phyloP scores from a whole-genome alignment of 2,888 invertebrate species.

The Scaptomyza reducta region DNA sequence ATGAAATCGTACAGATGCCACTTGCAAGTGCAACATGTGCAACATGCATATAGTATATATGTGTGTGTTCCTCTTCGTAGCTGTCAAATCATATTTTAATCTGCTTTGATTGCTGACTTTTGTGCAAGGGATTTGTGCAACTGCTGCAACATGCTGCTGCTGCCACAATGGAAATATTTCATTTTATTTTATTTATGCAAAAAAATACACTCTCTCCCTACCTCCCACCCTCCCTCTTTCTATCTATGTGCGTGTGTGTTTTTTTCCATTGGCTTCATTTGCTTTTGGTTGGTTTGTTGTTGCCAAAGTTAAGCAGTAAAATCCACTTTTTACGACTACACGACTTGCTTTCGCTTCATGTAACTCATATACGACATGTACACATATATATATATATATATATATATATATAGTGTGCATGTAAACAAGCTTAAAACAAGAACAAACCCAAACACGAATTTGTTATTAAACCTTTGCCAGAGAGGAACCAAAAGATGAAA shows the following conservation, averaged over 20 bases:
- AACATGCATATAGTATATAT: conserved; percentile 21
- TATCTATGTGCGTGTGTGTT: not conserved
- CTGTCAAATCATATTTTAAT: conserved; percentile 84
- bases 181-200: conserved; percentile 79
- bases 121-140: conserved; percentile 80
- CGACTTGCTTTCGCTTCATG: conserved; percentile 46
- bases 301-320: conserved; percentile 74
- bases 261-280: conserved; percentile 71
- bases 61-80: conserved; percentile 57
- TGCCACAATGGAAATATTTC: conserved; percentile 62
- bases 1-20: conserved; percentile 53
- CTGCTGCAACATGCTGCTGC: conserved; percentile 10
- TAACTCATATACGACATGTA: conserved; percentile 48
- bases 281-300: conserved; percentile 59
- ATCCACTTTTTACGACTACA: conserved; percentile 76
- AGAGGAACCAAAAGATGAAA: conserved; percentile 13
- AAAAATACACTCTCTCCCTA: conserved; percentile 7
- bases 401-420: conserved; percentile 27
- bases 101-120: conserved; percentile 83
- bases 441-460: conserved; percentile 48
- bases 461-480: conserved; percentile 60
- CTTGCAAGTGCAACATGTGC: conserved; percentile 44
- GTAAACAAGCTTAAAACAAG: conserved; percentile 26
- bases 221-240: not conserved
- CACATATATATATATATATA: conserved; percentile 21